Evolutionary conservation across 2,113 vertebrate genomes (phyloP).

Genomic region (Australoheros scitulus): DNA sequence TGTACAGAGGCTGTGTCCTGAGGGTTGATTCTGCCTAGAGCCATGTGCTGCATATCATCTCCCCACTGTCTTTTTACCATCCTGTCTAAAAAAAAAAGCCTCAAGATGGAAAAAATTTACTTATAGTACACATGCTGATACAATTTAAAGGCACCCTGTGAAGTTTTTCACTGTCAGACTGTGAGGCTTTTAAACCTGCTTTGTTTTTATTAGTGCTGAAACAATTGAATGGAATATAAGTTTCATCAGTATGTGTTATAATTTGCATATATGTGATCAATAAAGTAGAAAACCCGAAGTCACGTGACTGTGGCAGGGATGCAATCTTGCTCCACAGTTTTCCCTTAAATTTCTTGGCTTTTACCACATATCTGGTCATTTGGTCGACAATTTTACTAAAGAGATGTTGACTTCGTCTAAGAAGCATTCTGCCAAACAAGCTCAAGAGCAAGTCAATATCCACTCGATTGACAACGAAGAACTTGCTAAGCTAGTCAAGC

Average conservation of each 20-base stretch:
- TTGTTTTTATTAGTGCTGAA: background rate
- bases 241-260: background rate
- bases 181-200: background rate
- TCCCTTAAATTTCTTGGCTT: no score
- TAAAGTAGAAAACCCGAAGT: background rate
- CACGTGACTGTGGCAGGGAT: no score
- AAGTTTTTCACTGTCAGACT: background rate
- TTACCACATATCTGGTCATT: no score
- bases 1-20: background rate
- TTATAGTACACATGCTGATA: background rate
- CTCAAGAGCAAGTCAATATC: no score
- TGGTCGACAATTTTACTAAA: no score
- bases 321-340: no score
- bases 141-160: accelerated
- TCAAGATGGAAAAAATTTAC: background rate
- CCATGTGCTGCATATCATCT: background rate
- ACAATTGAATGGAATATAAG: background rate
- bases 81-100: background rate
- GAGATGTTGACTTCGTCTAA: no score
- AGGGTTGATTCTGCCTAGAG: background rate
- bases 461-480: no score
- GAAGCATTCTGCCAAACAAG: no score
- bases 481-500: no score
- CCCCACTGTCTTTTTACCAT: background rate
- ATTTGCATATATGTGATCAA: background rate